Evolutionary conservation across 2,113 vertebrate species (phyloP).

Genomic region (Plectropomus leopardus): DNA sequence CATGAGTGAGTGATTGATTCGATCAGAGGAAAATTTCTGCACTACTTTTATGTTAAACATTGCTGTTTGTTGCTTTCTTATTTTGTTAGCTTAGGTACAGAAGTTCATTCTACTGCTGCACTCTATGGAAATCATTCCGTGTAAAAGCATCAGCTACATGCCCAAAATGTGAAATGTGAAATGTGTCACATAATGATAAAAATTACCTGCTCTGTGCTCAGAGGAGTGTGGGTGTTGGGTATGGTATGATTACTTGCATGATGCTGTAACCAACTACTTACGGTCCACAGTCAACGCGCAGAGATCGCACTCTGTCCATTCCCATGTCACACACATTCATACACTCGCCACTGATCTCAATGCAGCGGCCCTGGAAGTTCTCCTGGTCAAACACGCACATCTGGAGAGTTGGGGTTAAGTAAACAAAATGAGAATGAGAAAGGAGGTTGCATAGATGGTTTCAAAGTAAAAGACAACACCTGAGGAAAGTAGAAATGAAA

Average conservation of each 20-base stretch:
- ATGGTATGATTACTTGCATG: not conserved
- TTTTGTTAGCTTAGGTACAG: constrained; percentile 1
- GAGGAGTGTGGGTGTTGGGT: constrained; percentile 40
- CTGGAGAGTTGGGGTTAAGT: constrained; percentile 27
- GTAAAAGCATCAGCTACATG: constrained; percentile 57
- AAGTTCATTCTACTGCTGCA: constrained; percentile 32
- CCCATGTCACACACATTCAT: constrained; percentile 84
- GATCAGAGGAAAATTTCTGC: not conserved
- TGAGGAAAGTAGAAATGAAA: not conserved
- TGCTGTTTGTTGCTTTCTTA: constrained; percentile 9
- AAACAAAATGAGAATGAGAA: not conserved
- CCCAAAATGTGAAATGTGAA: constrained; percentile 48
- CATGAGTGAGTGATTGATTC: not conserved
- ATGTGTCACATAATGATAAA: constrained; percentile 51
- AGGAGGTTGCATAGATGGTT: not conserved
- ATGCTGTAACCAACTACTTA: constrained; percentile 70
- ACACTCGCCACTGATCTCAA: constrained; percentile 83
- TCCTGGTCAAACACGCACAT: constrained; percentile 85
- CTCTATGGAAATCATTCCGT: constrained; percentile 14
- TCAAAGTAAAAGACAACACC: not conserved
- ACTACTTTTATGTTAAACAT: not conserved
- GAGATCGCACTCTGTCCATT: constrained; percentile 84
- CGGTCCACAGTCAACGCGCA: constrained; percentile 83
- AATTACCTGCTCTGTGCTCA: constrained; percentile 40
- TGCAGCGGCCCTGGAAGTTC: constrained; percentile 86